These are phyloP conservation scores for Zapornia atra DNA, from an alignment of 2,113 vertebrate genomes.

Conservation along the genomic window DNA sequence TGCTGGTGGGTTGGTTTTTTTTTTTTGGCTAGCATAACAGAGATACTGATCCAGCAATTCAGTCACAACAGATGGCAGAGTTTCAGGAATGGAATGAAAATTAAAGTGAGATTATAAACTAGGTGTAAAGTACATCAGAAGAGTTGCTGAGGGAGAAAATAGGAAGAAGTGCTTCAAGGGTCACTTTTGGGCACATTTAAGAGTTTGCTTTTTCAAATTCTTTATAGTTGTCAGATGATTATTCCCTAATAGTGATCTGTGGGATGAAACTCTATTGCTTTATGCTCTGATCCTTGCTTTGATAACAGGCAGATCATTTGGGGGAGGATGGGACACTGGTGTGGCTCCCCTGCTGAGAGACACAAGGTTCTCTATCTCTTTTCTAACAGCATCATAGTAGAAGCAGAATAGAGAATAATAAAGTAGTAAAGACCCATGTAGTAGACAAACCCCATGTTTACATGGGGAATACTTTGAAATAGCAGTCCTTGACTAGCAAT, in stretches of 20 bases:
- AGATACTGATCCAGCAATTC: background rate
- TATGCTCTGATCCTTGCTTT: conserved; percentile 1
- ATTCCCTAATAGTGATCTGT: background rate
- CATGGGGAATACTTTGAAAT: background rate
- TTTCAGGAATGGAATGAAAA: conserved; percentile 42
- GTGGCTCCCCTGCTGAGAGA: background rate
- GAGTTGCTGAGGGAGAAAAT: background rate
- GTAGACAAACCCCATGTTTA: background rate
- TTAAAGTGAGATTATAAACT: background rate
- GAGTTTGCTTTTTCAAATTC: background rate
- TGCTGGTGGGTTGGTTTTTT: background rate
- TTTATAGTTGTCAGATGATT: background rate
- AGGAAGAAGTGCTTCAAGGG: background rate
- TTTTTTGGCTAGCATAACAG: background rate
- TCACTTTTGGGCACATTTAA: background rate
- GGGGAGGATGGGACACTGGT: background rate
- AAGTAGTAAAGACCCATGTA: background rate
- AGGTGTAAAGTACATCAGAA: background rate
- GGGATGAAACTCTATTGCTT: background rate
- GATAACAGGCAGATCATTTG: background rate
- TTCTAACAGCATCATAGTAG: background rate
- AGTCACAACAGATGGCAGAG: conserved; percentile 13
- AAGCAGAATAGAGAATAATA: background rate
- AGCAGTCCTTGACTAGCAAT: conserved; percentile 32
- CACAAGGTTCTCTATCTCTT: background rate